These are phyloP conservation scores for Hydractinia echinata DNA, from an alignment of 30 jellyfish, hydroid and myxozoan species.

Conservation along the genomic window DNA sequence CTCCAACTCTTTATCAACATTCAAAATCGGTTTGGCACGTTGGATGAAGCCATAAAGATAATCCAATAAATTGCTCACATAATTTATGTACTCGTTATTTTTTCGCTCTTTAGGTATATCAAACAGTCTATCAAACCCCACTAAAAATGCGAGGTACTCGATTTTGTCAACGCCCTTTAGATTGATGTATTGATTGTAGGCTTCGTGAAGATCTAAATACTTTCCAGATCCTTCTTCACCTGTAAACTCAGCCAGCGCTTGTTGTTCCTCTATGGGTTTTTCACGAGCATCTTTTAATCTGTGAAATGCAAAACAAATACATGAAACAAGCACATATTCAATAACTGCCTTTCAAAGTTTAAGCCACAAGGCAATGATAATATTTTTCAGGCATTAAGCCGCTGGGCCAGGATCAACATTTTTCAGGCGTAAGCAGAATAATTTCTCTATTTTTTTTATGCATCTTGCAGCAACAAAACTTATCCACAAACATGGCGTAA, in stretches of 20 bases:
- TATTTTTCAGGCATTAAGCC: too few relatives aligned
- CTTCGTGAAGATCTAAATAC: slow-evolving; percentile 85
- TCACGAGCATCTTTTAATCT: slow-evolving; percentile 87
- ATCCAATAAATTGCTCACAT: slow-evolving; percentile 69
- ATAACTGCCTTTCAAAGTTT: too few relatives aligned
- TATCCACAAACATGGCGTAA: too few relatives aligned
- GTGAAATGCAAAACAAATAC: background rate
- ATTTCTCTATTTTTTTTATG: too few relatives aligned
- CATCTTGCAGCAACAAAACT: too few relatives aligned
- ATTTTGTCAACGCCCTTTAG: slow-evolving; percentile 66
- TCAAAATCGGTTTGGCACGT: slow-evolving; percentile 73
- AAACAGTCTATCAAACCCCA: slow-evolving; percentile 69
- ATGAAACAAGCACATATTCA: background rate
- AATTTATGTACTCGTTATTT: slow-evolving; percentile 66
- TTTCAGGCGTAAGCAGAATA: too few relatives aligned
- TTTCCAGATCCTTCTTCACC: slow-evolving; percentile 97
- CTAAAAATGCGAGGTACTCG: slow-evolving; percentile 81
- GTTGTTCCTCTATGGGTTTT: slow-evolving; percentile 92
- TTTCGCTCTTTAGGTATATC: slow-evolving; percentile 81
- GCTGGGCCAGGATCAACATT: too few relatives aligned
- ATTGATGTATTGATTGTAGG: slow-evolving; percentile 62
- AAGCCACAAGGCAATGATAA: too few relatives aligned
- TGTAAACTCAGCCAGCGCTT: slow-evolving; percentile 70
- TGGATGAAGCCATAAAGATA: slow-evolving; percentile 60
- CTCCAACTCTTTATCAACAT: slow-evolving; percentile 70